Evolutionary conservation across 37 sponge, comb jelly and placozoan genomes (phyloP).

Genomic region (Dysidea cf. avara): DNA sequence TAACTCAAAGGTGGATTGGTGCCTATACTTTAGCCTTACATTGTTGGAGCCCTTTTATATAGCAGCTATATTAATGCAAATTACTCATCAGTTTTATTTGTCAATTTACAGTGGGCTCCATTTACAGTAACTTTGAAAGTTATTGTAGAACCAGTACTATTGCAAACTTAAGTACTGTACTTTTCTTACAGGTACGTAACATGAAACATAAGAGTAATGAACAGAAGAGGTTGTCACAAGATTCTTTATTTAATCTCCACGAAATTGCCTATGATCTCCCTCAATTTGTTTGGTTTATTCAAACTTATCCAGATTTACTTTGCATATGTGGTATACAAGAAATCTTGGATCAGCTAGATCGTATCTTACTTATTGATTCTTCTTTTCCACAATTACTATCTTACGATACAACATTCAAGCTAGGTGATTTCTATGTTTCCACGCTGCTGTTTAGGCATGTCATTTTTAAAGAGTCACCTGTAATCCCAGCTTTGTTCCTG

Average conservation of each 20-base stretch:
- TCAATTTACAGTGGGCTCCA: too few relatives aligned
- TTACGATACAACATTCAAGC: conserved; percentile 50
- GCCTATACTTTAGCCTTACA: too few relatives aligned
- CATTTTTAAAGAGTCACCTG: conserved; percentile 24
- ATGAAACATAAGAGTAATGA: conserved; percentile 1
- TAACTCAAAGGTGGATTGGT: too few relatives aligned
- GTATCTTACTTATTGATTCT: conserved; percentile 10
- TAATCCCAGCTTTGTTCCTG: conserved; percentile 19
- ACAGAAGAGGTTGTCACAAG: conserved; percentile 27
- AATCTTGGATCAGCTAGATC: conserved; percentile 13
- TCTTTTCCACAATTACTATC: conserved; percentile 8
- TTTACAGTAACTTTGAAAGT: too few relatives aligned
- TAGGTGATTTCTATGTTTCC: conserved; percentile 55
- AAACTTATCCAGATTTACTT: conserved; percentile 51
- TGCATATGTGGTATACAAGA: conserved; percentile 9
- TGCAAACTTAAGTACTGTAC: too few relatives aligned
- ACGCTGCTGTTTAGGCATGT: conserved; percentile 30
- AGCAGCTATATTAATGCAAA: too few relatives aligned
- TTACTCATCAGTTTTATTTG: too few relatives aligned
- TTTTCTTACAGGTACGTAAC: conserved; percentile 37
- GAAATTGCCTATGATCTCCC: conserved; percentile 46
- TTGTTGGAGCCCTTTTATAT: too few relatives aligned
- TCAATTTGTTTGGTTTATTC: conserved; percentile 25
- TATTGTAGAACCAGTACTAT: too few relatives aligned
- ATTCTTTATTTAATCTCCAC: conserved; percentile 55